Percentiles rank a stretch among this genome's conserved stretches.
Evolutionary conservation across 2,797 vertebrate genomes (phyloP).

Genomic region (Pseudochirops cupreus): DNA sequence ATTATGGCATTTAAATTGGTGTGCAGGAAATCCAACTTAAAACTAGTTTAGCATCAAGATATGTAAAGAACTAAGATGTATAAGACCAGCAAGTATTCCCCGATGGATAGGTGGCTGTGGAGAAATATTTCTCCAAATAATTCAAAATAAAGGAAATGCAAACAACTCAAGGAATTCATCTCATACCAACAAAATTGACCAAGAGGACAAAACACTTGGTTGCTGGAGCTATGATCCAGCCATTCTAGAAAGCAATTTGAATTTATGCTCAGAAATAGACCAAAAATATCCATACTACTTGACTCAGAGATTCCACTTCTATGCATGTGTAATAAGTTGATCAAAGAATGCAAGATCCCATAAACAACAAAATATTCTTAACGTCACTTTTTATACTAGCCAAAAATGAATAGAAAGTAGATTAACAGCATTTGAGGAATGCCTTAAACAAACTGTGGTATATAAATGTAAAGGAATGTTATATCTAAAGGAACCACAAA

Average conservation of each 20-base stretch:
- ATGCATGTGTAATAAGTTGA: too few species aligned
- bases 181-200: too few species aligned
- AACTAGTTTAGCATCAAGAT: not conserved
- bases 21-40: not conserved
- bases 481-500: not conserved
- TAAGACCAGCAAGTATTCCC: not conserved
- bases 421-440: not conserved
- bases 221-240: too few species aligned
- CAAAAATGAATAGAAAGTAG: not conserved
- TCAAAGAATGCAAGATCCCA: too few species aligned
- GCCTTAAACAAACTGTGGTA: not conserved
- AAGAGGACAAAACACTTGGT: too few species aligned
- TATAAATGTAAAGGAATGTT: not conserved
- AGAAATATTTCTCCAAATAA: not conserved
- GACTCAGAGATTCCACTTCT: too few species aligned
- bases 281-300: too few species aligned
- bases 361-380: not conserved
- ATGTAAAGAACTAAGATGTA: not conserved
- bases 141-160: not conserved
- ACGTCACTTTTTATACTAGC: not conserved
- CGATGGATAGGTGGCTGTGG: not conserved
- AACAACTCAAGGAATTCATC: not conserved
- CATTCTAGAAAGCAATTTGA: too few species aligned
- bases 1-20: not conserved
- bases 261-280: too few species aligned